These are phyloP conservation scores for Drosophila malerkotliana DNA, from an alignment of 1,140 invertebrate genomes.

Conservation along the genomic window DNA sequence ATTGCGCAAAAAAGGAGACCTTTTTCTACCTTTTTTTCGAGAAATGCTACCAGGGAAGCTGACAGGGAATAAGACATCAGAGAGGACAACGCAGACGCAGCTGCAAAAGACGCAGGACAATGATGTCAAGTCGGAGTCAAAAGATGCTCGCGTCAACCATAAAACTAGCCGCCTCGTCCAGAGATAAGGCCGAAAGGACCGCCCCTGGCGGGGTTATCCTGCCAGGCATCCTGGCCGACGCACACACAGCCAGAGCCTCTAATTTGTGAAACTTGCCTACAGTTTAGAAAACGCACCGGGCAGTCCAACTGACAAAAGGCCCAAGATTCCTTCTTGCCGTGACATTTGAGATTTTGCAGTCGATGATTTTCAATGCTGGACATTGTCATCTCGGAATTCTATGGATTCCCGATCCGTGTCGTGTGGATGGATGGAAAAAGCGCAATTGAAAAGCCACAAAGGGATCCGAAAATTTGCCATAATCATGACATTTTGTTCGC, in stretches of 20 bases:
- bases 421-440: slow-evolving; percentile 65
- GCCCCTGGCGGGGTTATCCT: slow-evolving; percentile 56
- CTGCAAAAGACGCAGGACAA: slow-evolving; percentile 63
- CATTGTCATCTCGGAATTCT: slow-evolving; percentile 46
- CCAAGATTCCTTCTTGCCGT: slow-evolving; percentile 45
- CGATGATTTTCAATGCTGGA: slow-evolving; percentile 72
- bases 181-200: slow-evolving; percentile 59
- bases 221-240: slow-evolving; percentile 20
- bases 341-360: slow-evolving; percentile 79
- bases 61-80: slow-evolving; percentile 68
- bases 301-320: slow-evolving; percentile 46
- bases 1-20: slow-evolving; percentile 64
- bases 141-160: slow-evolving; percentile 69
- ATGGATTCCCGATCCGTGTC: slow-evolving; percentile 33
- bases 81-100: slow-evolving; percentile 41
- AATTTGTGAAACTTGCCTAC: slow-evolving; percentile 80
- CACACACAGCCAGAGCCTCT: slow-evolving; percentile 55
- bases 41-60: slow-evolving; percentile 78
- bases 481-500: slow-evolving; percentile 70
- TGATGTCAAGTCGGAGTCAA: slow-evolving; percentile 52
- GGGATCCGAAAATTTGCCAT: slow-evolving; percentile 74
- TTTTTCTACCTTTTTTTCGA: slow-evolving; percentile 33
- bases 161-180: slow-evolving; percentile 58
- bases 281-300: slow-evolving; percentile 61
- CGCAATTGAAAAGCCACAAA: slow-evolving; percentile 73